A percentile compares a stretch with the other conserved stretches of the same genome.
These are phyloP conservation scores for Fundulus diaphanus DNA, from an alignment of 2,797 vertebrate species.

Conservation along the genomic window DNA sequence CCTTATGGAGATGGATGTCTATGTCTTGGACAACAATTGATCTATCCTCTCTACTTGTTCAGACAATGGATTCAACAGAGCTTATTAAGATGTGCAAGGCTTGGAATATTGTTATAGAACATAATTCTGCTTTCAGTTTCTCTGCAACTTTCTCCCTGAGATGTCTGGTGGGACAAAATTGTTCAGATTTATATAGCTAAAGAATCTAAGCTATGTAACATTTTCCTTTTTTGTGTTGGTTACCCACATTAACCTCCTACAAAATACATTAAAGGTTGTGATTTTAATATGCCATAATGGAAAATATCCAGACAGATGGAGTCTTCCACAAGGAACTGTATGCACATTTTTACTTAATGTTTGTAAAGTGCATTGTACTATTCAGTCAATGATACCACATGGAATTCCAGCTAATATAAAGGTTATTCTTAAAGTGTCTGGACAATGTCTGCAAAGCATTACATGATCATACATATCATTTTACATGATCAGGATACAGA, in stretches of 20 bases:
- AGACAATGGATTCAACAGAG: neutral
- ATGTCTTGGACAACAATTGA: too few species aligned
- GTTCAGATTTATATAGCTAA: neutral
- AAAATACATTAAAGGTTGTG: neutral
- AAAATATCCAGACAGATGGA: conserved; percentile 5
- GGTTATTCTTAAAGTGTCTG: conserved; percentile 29
- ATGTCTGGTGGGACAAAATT: neutral
- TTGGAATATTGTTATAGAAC: neutral
- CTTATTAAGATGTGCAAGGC: neutral
- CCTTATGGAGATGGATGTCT: neutral
- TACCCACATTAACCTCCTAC: neutral
- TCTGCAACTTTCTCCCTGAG: neutral
- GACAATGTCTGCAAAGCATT: conserved; percentile 15
- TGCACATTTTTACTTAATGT: neutral
- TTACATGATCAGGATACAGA: conserved; percentile 18
- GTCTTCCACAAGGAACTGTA: neutral
- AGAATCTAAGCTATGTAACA: neutral
- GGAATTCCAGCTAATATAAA: conserved; percentile 17
- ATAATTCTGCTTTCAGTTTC: neutral
- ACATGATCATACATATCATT: conserved; percentile 30
- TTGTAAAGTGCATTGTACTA: conserved; percentile 1
- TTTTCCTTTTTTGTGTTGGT: neutral
- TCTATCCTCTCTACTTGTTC: too few species aligned
- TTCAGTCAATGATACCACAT: conserved; percentile 3
- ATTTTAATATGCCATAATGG: neutral